Evolutionary conservation across 2,797 vertebrate genomes (phyloP).

Genomic region (Limosa lapponica): DNA sequence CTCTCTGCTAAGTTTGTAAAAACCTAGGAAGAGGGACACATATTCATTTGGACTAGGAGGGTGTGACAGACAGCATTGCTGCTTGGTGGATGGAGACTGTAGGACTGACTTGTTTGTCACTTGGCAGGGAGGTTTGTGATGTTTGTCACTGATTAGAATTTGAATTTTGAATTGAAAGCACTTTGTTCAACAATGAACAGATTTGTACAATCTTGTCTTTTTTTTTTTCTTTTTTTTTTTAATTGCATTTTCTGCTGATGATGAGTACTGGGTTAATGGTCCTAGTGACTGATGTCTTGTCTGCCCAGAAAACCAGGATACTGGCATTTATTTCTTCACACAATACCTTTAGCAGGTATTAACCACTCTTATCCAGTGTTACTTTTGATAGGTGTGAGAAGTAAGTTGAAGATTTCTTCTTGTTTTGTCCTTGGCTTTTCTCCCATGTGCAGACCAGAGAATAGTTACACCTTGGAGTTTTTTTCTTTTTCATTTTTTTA

Average conservation of each 20-base stretch:
- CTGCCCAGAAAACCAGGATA: neutral
- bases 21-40: neutral
- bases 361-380: neutral
- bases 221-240: no score
- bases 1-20: neutral
- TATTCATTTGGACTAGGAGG: neutral
- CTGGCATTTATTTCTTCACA: neutral
- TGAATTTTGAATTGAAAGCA: constrained; percentile 40
- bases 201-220: neutral
- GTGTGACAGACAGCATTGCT: neutral
- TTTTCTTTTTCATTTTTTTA: neutral
- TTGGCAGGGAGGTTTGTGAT: constrained; percentile 18
- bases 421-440: neutral
- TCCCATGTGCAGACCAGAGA: neutral
- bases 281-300: neutral
- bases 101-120: neutral
- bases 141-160: neutral
- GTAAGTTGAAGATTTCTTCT: neutral
- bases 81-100: neutral
- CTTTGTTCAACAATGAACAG: neutral
- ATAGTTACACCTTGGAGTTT: neutral
- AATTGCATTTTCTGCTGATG: neutral
- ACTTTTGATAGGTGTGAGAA: neutral
- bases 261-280: neutral
- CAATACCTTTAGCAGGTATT: neutral